These are phyloP conservation scores for Drosophila pseudoananassae DNA, from an alignment of 1,140 invertebrate species.

Conservation along the genomic window DNA sequence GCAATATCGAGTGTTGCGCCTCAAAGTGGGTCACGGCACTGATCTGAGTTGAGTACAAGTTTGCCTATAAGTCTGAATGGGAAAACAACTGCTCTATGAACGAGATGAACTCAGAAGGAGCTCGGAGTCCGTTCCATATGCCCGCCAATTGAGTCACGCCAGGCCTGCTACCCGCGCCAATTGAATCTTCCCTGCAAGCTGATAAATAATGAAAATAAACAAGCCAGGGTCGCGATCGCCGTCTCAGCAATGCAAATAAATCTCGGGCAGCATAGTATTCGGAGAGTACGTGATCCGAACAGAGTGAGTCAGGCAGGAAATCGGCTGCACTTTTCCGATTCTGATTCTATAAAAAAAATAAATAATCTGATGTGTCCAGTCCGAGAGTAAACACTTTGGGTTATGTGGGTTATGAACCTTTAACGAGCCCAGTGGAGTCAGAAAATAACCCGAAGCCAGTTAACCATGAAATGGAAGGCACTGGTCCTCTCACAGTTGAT, in stretches of 20 bases:
- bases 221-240: slow-evolving; percentile 2
- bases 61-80: too few relatives aligned
- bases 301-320: neutral
- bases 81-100: too few relatives aligned
- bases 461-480: neutral
- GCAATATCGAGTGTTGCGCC: neutral
- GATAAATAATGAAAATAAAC: slow-evolving; percentile 17
- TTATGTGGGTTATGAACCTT: too few relatives aligned
- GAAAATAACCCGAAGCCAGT: neutral
- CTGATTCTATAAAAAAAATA: slow-evolving; percentile 42
- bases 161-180: neutral
- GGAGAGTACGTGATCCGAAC: neutral
- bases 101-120: neutral
- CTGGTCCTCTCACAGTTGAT: neutral
- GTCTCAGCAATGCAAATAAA: neutral
- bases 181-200: slow-evolving; percentile 15
- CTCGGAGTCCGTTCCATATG: too few relatives aligned
- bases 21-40: slow-evolving; percentile 20
- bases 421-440: slow-evolving; percentile 2
- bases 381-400: neutral
- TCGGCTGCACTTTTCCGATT: slow-evolving; percentile 1
- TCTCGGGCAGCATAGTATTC: neutral
- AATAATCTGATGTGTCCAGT: slow-evolving; percentile 5
- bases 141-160: too few relatives aligned
- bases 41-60: neutral